Evolutionary conservation across 2,888 invertebrate species (phyloP).

Genomic region (Rotaria socialis): DNA sequence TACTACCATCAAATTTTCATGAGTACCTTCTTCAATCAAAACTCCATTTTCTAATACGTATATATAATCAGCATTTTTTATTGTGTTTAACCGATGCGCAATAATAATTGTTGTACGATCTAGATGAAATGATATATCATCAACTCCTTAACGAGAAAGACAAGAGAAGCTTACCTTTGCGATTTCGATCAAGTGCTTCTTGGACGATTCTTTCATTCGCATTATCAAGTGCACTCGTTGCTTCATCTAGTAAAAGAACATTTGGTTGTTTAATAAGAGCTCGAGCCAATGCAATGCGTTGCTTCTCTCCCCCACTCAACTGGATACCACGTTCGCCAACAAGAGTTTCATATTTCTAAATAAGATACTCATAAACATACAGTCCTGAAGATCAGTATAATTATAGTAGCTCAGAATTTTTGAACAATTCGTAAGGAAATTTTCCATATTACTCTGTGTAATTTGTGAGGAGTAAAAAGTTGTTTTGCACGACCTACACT

Average conservation of each 20-base stretch:
- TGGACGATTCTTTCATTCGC: slow-evolving; percentile 73
- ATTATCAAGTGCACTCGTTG: slow-evolving; percentile 92
- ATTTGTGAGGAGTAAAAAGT: too few relatives aligned
- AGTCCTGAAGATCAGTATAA: too few relatives aligned
- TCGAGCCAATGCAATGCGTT: slow-evolving; percentile 91
- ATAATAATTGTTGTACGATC: slow-evolving; percentile 41
- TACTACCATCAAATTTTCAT: slow-evolving; percentile 31
- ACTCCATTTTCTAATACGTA: slow-evolving; percentile 40
- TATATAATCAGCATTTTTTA: slow-evolving; percentile 42
- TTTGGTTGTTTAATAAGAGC: slow-evolving; percentile 89
- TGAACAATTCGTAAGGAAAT: too few relatives aligned
- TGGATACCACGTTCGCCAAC: slow-evolving; percentile 93
- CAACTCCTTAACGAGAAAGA: too few relatives aligned
- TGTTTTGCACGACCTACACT: too few relatives aligned
- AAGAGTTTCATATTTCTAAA: slow-evolving; percentile 63
- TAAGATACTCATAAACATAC: too few relatives aligned
- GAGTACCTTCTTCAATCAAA: slow-evolving; percentile 39
- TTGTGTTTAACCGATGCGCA: slow-evolving; percentile 40
- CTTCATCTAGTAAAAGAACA: slow-evolving; percentile 91
- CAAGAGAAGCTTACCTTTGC: too few relatives aligned
- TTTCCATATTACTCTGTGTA: too few relatives aligned
- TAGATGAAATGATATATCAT: too few relatives aligned
- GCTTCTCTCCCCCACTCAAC: slow-evolving; percentile 87
- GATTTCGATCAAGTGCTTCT: slow-evolving; percentile 63
- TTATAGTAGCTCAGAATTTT: too few relatives aligned